Conservation (phyloP, 1,140 invertebrate genomes). For the Leptonema lineaticorne region DNA sequence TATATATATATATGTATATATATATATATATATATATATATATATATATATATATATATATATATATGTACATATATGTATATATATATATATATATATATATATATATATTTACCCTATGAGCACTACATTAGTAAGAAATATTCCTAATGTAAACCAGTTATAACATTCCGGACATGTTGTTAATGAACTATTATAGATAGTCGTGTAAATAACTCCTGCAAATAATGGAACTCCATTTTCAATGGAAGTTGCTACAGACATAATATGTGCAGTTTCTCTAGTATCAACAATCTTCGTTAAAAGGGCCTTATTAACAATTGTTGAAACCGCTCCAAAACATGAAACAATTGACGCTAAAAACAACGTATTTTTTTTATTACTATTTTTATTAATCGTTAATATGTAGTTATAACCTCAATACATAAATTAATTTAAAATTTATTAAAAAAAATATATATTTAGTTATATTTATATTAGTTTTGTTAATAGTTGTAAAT, state of each 20-base stretch:
- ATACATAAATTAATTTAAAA: neutral
- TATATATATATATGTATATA: too few species aligned
- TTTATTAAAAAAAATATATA: too few species aligned
- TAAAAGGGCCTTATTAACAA: conserved; percentile 65
- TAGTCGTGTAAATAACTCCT: conserved; percentile 63
- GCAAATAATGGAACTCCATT: conserved; percentile 61
- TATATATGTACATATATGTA: neutral
- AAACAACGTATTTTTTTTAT: conserved; percentile 41
- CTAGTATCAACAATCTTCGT: conserved; percentile 65
- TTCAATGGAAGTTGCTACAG: conserved; percentile 63
- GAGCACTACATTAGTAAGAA: neutral
- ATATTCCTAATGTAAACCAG: neutral
- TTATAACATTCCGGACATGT: too few species aligned
- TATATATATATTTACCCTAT: neutral
- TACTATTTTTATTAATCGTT: too few species aligned
- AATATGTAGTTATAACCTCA: too few species aligned
- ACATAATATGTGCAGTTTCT: conserved; percentile 68
- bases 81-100: neutral
- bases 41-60: too few species aligned
- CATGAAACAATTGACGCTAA: conserved; percentile 55
- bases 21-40: too few species aligned
- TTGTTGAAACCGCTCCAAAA: conserved; percentile 58
- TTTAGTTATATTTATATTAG: neutral
- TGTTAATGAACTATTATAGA: too few species aligned
- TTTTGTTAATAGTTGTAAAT: too few species aligned